These are phyloP conservation scores for Gari tellinella DNA, from an alignment of 2,888 invertebrate species.

Conservation along the genomic window DNA sequence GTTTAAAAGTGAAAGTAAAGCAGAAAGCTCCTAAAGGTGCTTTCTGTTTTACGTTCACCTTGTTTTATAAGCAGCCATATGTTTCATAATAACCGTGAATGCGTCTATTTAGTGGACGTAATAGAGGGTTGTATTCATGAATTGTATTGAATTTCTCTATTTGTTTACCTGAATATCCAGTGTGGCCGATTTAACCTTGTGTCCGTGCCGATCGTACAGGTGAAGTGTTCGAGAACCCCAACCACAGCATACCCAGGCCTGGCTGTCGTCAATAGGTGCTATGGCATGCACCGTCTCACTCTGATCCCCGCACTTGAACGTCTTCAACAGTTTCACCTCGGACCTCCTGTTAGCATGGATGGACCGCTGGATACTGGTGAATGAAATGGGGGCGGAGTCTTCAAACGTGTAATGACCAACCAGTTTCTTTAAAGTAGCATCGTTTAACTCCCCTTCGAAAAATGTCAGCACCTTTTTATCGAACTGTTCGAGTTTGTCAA, in stretches of 20 bases:
- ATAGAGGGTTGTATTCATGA: too few relatives aligned
- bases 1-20: too few relatives aligned
- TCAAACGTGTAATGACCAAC: slow-evolving; percentile 50
- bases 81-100: too few relatives aligned
- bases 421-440: slow-evolving; percentile 33
- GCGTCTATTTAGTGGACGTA: too few relatives aligned
- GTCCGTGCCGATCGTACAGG: slow-evolving; percentile 53
- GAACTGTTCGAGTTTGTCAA: slow-evolving; percentile 36
- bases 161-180: slow-evolving; percentile 58
- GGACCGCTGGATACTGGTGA: slow-evolving; percentile 42
- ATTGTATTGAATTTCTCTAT: too few relatives aligned
- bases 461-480: slow-evolving; percentile 45
- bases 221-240: slow-evolving; percentile 60
- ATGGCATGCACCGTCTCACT: slow-evolving; percentile 63
- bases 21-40: too few relatives aligned
- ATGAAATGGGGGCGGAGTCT: slow-evolving; percentile 32
- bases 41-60: neutral
- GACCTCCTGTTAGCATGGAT: slow-evolving; percentile 47
- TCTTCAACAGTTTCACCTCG: slow-evolving; percentile 50
- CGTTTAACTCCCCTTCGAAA: slow-evolving; percentile 54
- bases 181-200: slow-evolving; percentile 47
- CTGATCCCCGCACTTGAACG: slow-evolving; percentile 51
- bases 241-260: slow-evolving; percentile 64
- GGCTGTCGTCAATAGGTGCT: slow-evolving; percentile 56
- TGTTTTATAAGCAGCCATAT: neutral